Conservation (phyloP, 2,888 invertebrate species). For the Chrysotoxum bicinctum region DNA sequence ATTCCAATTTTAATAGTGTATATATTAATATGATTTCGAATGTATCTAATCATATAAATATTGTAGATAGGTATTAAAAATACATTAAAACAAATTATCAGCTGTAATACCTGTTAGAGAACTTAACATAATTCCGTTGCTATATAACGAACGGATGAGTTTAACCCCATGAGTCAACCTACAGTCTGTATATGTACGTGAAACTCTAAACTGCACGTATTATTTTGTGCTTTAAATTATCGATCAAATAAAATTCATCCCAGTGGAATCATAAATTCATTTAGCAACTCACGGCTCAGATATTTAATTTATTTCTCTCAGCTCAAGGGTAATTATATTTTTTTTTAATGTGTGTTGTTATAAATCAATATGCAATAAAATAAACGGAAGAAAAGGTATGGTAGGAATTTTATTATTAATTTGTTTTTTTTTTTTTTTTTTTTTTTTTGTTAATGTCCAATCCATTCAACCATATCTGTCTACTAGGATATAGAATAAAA, state of each 20-base stretch:
- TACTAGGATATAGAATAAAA: not conserved
- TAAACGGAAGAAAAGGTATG: not conserved
- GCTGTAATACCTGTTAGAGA: not conserved
- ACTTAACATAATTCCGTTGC: not conserved
- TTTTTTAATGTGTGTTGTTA: constrained; percentile 23
- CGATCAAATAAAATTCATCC: constrained; percentile 28
- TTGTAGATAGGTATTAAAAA: not conserved
- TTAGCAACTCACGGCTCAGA: constrained; percentile 35
- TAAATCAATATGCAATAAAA: constrained; percentile 45
- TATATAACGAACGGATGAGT: not conserved
- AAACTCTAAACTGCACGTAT: not conserved
- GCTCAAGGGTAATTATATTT: constrained; percentile 37
- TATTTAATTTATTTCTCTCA: constrained; percentile 38
- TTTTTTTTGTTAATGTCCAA: constrained; percentile 5
- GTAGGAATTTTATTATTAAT: not conserved
- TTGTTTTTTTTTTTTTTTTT: constrained; percentile 15
- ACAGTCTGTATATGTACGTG: not conserved
- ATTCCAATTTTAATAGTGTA: not conserved
- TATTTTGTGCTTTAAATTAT: constrained; percentile 6
- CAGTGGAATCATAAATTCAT: constrained; percentile 23
- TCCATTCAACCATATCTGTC: constrained; percentile 1
- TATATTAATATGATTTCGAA: not conserved
- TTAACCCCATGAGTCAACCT: not conserved
- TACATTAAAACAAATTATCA: not conserved
- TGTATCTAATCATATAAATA: not conserved